Conservation (phyloP, 2,113 vertebrate genomes). For the Kryptolebias marmoratus region DNA sequence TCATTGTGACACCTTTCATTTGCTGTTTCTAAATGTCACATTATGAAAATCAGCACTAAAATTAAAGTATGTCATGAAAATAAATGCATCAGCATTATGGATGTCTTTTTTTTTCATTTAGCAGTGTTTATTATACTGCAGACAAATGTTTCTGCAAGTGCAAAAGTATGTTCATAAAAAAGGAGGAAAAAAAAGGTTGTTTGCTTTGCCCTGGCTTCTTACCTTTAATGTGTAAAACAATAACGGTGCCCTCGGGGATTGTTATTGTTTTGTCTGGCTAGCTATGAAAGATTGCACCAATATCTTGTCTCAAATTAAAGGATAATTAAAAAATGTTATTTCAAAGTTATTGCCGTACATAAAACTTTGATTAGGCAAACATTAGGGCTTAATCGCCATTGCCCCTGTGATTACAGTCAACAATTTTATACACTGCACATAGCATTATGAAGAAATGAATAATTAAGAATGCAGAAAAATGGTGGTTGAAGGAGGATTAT, state of each 20-base stretch:
- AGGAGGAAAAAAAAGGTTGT: constrained; percentile 21
- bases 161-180: constrained; percentile 36
- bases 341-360: constrained; percentile 96
- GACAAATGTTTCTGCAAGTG: constrained; percentile 36
- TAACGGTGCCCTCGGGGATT: constrained; percentile 66
- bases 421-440: constrained; percentile 89
- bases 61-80: constrained; percentile 24
- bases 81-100: constrained; percentile 26
- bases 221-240: constrained; percentile 67
- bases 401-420: constrained; percentile 93
- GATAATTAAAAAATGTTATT: constrained; percentile 99
- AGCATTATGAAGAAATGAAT: constrained; percentile 74
- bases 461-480: constrained; percentile 64
- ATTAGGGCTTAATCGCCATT: constrained; percentile 94
- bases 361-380: constrained; percentile 99
- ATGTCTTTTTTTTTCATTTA: constrained; percentile 48
- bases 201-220: constrained; percentile 47
- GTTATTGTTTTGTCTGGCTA: constrained; percentile 80
- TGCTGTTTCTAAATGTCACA: constrained; percentile 26
- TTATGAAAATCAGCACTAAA: constrained; percentile 45
- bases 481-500: constrained; percentile 57
- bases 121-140: constrained; percentile 46
- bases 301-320: constrained; percentile 93
- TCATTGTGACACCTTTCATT: constrained; percentile 14
- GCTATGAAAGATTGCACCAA: constrained; percentile 90